Conservation (phyloP, 2,113 vertebrate species). For the Oophaga pumilio region DNA sequence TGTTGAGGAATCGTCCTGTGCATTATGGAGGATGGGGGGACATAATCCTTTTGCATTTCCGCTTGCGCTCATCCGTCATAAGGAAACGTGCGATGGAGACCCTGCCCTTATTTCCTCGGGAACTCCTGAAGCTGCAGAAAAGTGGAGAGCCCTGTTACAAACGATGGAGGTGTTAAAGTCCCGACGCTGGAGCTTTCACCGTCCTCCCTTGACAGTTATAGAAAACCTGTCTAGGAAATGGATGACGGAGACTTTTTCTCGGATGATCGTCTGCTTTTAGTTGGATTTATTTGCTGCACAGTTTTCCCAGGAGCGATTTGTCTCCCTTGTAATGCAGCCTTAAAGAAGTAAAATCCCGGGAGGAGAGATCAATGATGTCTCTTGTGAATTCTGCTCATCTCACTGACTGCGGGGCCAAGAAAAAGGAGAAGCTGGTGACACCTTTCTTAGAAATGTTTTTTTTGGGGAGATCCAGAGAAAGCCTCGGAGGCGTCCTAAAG, state of each 20-base stretch:
- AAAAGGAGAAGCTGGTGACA: not conserved
- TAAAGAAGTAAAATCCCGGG: not conserved
- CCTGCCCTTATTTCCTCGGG: too few species aligned
- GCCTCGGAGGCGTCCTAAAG: not conserved
- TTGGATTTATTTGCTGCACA: constrained; percentile 22
- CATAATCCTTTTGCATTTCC: too few species aligned
- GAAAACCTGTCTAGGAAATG: too few species aligned
- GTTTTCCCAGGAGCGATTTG: not conserved
- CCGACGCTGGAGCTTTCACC: too few species aligned
- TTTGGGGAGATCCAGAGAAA: not conserved
- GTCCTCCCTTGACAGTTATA: not conserved
- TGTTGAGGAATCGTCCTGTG: too few species aligned
- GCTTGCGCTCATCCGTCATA: not conserved
- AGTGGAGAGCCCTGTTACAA: too few species aligned
- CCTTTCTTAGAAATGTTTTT: not conserved
- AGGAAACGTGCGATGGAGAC: not conserved
- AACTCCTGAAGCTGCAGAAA: too few species aligned
- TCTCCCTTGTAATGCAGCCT: not conserved
- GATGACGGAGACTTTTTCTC: not conserved
- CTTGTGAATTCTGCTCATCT: not conserved
- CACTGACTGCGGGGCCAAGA: not conserved
- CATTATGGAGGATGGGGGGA: too few species aligned
- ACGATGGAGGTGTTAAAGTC: too few species aligned
- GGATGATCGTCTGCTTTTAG: not conserved
- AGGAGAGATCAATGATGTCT: constrained; percentile 14